A percentile compares a stretch with the other conserved stretches of the same genome.
phyloP scores from a whole-genome alignment of 1,140 invertebrate species.

The Argopecten irradians region DNA sequence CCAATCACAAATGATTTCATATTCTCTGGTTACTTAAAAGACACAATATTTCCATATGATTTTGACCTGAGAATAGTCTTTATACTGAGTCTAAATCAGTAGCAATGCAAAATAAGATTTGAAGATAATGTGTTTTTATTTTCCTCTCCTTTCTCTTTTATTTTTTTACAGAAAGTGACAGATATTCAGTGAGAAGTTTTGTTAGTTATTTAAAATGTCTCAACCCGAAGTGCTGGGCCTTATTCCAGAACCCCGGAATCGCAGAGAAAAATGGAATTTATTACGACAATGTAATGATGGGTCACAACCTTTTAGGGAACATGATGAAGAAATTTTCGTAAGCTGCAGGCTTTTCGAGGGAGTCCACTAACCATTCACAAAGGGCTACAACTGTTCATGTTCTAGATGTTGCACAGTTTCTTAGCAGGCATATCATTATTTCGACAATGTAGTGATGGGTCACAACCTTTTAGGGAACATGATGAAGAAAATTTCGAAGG shows the following conservation, averaged over 20 bases:
- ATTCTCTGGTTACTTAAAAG: too few relatives aligned
- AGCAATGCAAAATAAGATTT: too few relatives aligned
- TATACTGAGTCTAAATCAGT: too few relatives aligned
- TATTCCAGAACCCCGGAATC: slow-evolving; percentile 30
- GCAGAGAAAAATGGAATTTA: slow-evolving; percentile 31
- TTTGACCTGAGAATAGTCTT: too few relatives aligned
- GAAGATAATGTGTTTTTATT: too few relatives aligned
- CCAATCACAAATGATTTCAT: too few relatives aligned
- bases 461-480: slow-evolving; percentile 37
- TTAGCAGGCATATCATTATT: slow-evolving; percentile 43
- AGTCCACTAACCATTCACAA: slow-evolving; percentile 37
- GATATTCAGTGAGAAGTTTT: slow-evolving; percentile 34
- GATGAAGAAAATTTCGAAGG: slow-evolving; percentile 35
- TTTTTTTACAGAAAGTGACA: slow-evolving; percentile 26
- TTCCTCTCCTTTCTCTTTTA: too few relatives aligned
- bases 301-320: slow-evolving; percentile 37
- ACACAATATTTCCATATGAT: too few relatives aligned
- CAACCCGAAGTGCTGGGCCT: slow-evolving; percentile 19
- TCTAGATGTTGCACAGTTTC: slow-evolving; percentile 36
- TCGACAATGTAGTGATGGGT: slow-evolving; percentile 39
- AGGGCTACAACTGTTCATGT: slow-evolving; percentile 38
- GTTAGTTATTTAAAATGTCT: slow-evolving; percentile 26
- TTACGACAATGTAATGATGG: slow-evolving; percentile 38
- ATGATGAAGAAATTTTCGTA: slow-evolving; percentile 38
- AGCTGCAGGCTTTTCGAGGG: slow-evolving; percentile 9